Evolutionary conservation across 2,113 vertebrate species (phyloP), one percentile per base, ranked within the genome.

Genomic region (Sphaerodactylus townsendi): DNA sequence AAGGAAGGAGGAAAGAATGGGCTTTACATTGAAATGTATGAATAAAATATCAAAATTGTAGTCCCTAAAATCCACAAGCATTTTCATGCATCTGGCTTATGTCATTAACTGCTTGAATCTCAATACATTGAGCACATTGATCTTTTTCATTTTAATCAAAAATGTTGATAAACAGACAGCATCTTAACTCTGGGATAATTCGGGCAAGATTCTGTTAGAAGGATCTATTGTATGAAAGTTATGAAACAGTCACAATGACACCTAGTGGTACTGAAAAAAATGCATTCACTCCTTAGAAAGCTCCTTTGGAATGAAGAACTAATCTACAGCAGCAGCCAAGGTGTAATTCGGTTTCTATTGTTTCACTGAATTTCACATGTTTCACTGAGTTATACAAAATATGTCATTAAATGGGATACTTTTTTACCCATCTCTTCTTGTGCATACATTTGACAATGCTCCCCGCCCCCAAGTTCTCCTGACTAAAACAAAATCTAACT

Each of bases 211-310:
- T 6, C 28, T 1, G 53, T 19, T 30, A 62, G 69, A 91, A 89
- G 8, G 79, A 46, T 2, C 2, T 28, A 4, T 39, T 21, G 4
- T 41, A 11, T 10, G 48, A 71, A 81, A 87, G 79, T 95, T 91
- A 87, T 28, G 87, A 92, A 94, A 84, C 86, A 95, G 90, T 85
- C 30, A 94, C 2, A 53, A 94, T 91, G 96, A 96, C 96, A 96
- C 88, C 95, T 96, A 96, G 95, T 94, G 96, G 95, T 85, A 25
- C 44, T 76, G 41, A 33, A 48, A 85, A 89, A 94, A 85, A 88
- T 2, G 2, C 10, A 48, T 79, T 65, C 48, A 65, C 65, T 75
- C 39, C 33, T 83, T 48, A 19, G 84, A 82, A 80, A 41, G 50
- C 17, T 48, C 13, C 11, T 68, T 76, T 65, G 17, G 30, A 73